Evolutionary conservation across 1,140 invertebrate species (phyloP).

Genomic region (Anthonomus grandis): DNA sequence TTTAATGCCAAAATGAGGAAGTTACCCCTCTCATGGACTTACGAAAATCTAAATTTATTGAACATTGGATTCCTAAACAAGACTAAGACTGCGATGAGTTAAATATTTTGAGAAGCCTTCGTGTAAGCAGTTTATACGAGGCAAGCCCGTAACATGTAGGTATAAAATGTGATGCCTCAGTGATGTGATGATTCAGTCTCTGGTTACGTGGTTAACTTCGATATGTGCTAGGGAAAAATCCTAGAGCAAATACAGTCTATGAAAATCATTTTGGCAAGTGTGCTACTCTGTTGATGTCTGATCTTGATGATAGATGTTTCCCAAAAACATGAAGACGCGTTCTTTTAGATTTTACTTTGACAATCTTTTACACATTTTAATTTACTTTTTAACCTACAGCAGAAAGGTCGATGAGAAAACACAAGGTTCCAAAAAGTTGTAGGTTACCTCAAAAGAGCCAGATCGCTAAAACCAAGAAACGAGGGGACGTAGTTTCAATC

Average conservation of each 20-base stretch:
- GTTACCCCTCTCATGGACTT: conserved; percentile 15
- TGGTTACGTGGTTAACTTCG: conserved; percentile 34
- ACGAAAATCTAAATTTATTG: conserved; percentile 23
- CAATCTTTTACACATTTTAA: too few species aligned
- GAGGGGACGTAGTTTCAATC: conserved; percentile 8
- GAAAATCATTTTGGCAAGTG: conserved; percentile 30
- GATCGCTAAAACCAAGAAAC: too few species aligned
- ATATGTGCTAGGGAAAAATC: conserved; percentile 36
- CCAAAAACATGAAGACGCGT: too few species aligned
- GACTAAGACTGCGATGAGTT: conserved; percentile 32
- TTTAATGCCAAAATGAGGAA: conserved; percentile 21
- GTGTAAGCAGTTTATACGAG: conserved; percentile 37
- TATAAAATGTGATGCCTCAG: conserved; percentile 30
- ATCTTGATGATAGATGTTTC: conserved; percentile 30
- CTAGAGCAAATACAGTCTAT: conserved; percentile 7
- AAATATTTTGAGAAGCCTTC: conserved; percentile 32
- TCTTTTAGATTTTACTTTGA: too few species aligned
- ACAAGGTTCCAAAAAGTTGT: too few species aligned
- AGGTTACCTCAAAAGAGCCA: too few species aligned
- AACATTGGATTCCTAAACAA: conserved; percentile 13
- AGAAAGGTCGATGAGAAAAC: too few species aligned
- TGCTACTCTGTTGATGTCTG: conserved; percentile 23
- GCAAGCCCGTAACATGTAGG: conserved; percentile 31
- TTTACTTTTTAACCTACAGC: too few species aligned
- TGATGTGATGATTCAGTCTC: conserved; percentile 21